Evolutionary conservation across 1,140 invertebrate genomes (phyloP).

Genomic region (Cherax quadricarinatus): DNA sequence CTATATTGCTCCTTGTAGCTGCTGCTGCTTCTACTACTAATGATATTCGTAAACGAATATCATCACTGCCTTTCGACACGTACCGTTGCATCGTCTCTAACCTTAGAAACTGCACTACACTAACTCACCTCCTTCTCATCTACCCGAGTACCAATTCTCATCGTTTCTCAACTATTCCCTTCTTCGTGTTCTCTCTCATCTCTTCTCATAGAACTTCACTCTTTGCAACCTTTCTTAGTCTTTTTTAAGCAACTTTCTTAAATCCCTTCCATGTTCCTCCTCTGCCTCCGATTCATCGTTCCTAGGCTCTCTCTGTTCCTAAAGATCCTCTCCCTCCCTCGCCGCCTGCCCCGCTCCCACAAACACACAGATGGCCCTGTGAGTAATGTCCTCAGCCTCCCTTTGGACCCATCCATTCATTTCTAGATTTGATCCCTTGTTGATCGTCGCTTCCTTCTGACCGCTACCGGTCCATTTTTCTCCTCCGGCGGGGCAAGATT

Average conservation of each 20-base stretch:
- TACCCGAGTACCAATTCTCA: background rate
- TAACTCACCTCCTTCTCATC: background rate
- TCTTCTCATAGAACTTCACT: no score
- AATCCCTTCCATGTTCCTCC: no score
- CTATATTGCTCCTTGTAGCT: no score
- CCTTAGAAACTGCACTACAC: background rate
- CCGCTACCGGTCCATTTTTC: conserved; percentile 59
- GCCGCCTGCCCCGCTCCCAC: background rate
- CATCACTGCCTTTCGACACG: background rate
- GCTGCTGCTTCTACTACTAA: background rate
- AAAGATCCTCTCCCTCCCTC: background rate
- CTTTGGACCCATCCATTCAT: conserved; percentile 62
- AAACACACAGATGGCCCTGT: conserved; percentile 28
- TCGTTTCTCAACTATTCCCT: no score
- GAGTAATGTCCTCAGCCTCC: conserved; percentile 54
- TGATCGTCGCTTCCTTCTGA: conserved; percentile 69
- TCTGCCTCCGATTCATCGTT: no score
- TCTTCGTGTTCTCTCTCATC: conserved; percentile 8
- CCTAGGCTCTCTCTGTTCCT: no score
- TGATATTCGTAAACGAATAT: background rate
- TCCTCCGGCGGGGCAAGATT: conserved; percentile 35
- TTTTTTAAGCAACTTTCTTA: no score
- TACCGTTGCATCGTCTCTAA: background rate
- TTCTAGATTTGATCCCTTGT: conserved; percentile 68
- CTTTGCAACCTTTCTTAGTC: no score